phyloP scores from a whole-genome alignment of 2,113 vertebrate species.

The Gavialis gangeticus region DNA sequence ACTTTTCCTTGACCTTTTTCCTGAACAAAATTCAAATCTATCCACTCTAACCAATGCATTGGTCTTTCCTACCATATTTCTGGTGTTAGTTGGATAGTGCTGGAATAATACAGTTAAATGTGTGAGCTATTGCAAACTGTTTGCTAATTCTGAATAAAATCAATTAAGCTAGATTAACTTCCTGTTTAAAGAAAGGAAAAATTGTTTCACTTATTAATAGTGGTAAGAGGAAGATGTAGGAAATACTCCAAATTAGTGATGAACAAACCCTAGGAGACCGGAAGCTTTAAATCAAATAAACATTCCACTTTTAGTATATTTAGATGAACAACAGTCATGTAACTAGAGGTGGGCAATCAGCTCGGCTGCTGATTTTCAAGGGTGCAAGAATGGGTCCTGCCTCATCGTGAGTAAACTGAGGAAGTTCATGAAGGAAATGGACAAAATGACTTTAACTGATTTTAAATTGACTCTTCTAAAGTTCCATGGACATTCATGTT shows the following conservation, averaged over 20 bases:
- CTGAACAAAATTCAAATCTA: neutral
- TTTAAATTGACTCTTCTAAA: neutral
- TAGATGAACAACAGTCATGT: neutral
- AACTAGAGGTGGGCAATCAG: too few species aligned
- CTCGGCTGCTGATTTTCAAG: too few species aligned
- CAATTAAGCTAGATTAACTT: neutral
- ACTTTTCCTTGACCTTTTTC: neutral
- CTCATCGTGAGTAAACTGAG: neutral
- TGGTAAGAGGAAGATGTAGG: neutral
- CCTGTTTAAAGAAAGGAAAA: neutral
- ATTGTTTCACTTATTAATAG: neutral
- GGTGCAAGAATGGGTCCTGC: too few species aligned
- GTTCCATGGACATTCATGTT: neutral
- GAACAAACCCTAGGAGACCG: neutral
- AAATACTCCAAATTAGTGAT: neutral
- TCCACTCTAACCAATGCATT: neutral
- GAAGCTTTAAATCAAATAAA: neutral
- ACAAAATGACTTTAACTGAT: neutral
- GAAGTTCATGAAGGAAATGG: neutral
- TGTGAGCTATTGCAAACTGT: neutral
- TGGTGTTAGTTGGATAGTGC: neutral
- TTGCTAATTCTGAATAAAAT: neutral
- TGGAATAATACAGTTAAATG: constrained; percentile 2
- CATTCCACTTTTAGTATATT: neutral
- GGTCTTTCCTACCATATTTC: neutral